Evolutionary conservation across 2,113 vertebrate species (phyloP).

Genomic region (Platycercus adscitus): DNA sequence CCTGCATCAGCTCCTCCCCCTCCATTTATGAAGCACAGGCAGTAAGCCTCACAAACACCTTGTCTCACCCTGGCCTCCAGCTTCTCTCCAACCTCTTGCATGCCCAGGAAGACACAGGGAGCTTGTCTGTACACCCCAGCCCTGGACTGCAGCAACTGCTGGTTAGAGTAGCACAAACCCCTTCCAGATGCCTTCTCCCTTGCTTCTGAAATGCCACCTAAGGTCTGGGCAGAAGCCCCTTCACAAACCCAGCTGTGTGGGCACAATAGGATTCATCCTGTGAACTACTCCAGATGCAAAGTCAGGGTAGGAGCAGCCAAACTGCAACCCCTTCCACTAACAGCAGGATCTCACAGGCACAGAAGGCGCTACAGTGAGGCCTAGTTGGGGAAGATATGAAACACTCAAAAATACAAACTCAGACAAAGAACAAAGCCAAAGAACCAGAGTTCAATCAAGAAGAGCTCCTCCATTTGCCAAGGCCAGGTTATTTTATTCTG

Average conservation of each 20-base stretch:
- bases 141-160: not conserved
- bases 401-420: not conserved
- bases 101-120: not conserved
- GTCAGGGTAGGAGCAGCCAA: not conserved
- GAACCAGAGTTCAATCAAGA: not conserved
- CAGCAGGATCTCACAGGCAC: not conserved
- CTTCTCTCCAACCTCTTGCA: not conserved
- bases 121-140: not conserved
- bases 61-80: not conserved
- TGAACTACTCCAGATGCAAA: not conserved
- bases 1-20: not conserved
- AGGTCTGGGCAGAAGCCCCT: not conserved
- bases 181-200: not conserved
- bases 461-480: not conserved
- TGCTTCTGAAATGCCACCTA: not conserved
- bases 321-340: not conserved
- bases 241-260: not conserved
- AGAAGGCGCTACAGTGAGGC: not conserved
- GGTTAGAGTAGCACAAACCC: not conserved
- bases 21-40: not conserved
- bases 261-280: not conserved
- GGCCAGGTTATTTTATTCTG: not conserved
- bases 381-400: not conserved
- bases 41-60: not conserved
- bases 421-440: not conserved